Percentiles rank a stretch among this genome's conserved stretches.
Evolutionary conservation across 2,888 invertebrate species (phyloP).

Genomic region (Cerceris ruficornis): DNA sequence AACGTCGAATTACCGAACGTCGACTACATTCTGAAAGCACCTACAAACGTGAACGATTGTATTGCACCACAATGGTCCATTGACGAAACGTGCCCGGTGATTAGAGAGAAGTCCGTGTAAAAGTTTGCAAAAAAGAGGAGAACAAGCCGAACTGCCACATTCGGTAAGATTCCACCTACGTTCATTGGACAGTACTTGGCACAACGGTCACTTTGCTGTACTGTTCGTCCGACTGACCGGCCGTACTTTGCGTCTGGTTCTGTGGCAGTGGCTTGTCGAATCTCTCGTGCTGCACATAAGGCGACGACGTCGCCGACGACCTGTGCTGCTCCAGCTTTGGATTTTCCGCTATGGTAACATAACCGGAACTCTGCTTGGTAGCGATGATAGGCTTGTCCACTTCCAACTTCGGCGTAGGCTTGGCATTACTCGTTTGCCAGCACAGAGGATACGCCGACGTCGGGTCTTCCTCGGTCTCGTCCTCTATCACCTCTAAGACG

Average conservation of each 20-base stretch:
- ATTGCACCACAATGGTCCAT: conserved; percentile 50
- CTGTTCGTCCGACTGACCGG: conserved; percentile 70
- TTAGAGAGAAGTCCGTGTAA: conserved; percentile 21
- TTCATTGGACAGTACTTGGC: conserved; percentile 73
- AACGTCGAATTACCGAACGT: conserved; percentile 27
- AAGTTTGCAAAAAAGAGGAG: conserved; percentile 6
- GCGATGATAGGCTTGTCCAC: conserved; percentile 42
- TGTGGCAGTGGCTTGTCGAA: conserved; percentile 65
- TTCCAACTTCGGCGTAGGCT: conserved; percentile 31
- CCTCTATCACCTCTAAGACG: conserved; percentile 30
- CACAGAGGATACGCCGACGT: conserved; percentile 55
- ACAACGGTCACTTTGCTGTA: conserved; percentile 78
- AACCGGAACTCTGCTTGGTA: conserved; percentile 64
- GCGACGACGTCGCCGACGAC: conserved; percentile 42
- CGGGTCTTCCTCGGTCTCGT: conserved; percentile 52
- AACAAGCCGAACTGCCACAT: conserved; percentile 41
- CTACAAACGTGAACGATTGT: conserved; percentile 46
- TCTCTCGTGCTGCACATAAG: conserved; percentile 69
- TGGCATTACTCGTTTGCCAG: conserved; percentile 57
- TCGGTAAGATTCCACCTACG: conserved; percentile 23
- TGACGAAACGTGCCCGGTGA: conserved; percentile 12
- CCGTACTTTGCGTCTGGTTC: conserved; percentile 45
- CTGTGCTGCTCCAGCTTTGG: conserved; percentile 57
- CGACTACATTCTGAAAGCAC: conserved; percentile 43
- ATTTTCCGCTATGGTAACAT: conserved; percentile 72